Evolutionary conservation across 2,888 invertebrate genomes (phyloP), one percentile per base, ranked within the genome.

Genomic region (Agrenia bidenticulata): DNA sequence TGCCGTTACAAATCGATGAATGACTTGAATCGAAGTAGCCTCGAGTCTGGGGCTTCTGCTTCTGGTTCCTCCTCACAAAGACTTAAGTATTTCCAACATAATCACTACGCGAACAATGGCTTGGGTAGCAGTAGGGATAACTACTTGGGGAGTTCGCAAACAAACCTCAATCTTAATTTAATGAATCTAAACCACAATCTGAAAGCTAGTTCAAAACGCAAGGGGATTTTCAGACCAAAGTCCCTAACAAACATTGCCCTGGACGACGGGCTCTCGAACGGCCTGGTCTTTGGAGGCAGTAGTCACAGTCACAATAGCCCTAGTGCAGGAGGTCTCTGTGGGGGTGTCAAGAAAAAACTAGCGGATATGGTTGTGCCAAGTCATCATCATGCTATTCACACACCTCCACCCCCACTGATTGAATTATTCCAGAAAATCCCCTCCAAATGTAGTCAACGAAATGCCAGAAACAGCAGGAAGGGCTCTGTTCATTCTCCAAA

Each of bases 1-100:
- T 73, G 71, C 60, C 66, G 74, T 4, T 74, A 74, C 61, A 74
- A 74, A 56, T 74, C 74, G 4, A 73, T 74, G 74, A 74, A 73
- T 66, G 74, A 74, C 37, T 60, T 74, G 59, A 74, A 73, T 53
- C 60, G 70, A 39, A 66, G 67, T 53, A 67, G 67, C 53, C 57
- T 72, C 45, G 32, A 32, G 32, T 45, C 45, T 45, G 19, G n/a
- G 9, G 72, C 70, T 27, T 69, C 70, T 39, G 66, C 67, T 26
- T 66, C 56, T 2, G 59, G 62, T 13, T 56, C 65, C 2, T 53
- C 65, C 2, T 51, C 51, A 5, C 23, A 21, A 19, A 2, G 51
- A 15, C 21, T 15, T 5, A 51, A 51, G 7, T 51, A 51, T 23
- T 51, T 51, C 51, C 61, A 64, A 26, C 66, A 68, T 41, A 51